Evolutionary conservation across 2,888 invertebrate species (phyloP), one percentile per base, ranked within the genome.

Genomic region (Troglohyphantes excavatus): DNA sequence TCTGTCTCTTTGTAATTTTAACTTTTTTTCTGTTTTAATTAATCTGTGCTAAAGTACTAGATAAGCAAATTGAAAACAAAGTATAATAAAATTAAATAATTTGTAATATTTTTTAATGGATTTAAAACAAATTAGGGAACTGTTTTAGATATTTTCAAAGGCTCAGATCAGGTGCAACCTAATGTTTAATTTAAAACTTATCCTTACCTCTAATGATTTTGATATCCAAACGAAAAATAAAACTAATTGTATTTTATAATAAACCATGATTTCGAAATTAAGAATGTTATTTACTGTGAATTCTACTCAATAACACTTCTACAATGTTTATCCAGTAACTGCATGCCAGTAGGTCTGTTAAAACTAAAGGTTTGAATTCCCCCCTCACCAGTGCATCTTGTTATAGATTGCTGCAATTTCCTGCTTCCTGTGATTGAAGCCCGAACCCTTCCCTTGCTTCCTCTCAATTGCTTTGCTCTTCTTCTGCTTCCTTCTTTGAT

Each of bases 341-440:
- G 23, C 26, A 46, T 72, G 46, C 53, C 2, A 9, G 33, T 33
- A 70, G 21, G n/a, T 33, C 39, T 70, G 68, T 2, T 19, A 39
- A n/a, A 39, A 70, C 21, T 70, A 19, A 39, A 43, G 26, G 43
- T 63, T 78, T 78, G 43, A 65, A 65, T 39, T 78, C n/a, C 78
- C 21, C 26, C 67, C 46, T 53, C 53, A 33, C 26, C 33, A 33
- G 39, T 59, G 39, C 67, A 68, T 68, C 76, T 85, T 53, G 79
- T 61, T 87, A 73, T 81, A 79, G 87, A 82, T 89, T 68, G 82
- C 88, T 82, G 88, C 70, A 27, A 76, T 46, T 89, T 89, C 88
- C 88, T 89, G 88, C 81, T 89, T 89, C 88, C 88, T 89, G 88
- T 82, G 39, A 59, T 82, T 82, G 82, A 89, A 89, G 82, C 76